Conservation (phyloP, 2,797 vertebrate species). For the Bradypodion pumilum region DNA sequence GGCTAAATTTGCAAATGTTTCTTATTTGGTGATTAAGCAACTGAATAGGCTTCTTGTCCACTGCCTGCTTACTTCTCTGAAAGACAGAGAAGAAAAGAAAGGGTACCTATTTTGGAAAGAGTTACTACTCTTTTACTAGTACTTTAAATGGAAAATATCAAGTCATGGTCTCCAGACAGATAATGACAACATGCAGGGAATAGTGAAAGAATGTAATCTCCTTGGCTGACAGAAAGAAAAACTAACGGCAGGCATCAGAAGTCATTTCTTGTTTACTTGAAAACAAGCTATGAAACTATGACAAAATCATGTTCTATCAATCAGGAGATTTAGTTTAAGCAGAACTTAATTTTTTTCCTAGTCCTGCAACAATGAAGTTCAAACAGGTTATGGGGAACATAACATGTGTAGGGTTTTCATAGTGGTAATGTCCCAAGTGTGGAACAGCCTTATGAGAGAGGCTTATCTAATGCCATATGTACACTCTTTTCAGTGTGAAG, state of each 20-base stretch:
- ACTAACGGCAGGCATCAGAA: conserved; percentile 45
- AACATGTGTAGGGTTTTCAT: background rate
- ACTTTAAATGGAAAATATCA: conserved; percentile 6
- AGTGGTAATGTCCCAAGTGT: too few species aligned
- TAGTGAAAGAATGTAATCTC: conserved; percentile 42
- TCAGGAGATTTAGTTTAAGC: conserved; percentile 26
- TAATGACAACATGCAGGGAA: conserved; percentile 57
- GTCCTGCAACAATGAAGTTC: background rate
- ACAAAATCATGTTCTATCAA: conserved; percentile 42
- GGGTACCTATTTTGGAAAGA: background rate
- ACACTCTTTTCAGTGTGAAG: too few species aligned
- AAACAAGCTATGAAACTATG: conserved; percentile 35
- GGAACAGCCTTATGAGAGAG: too few species aligned
- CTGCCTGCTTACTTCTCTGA: background rate
- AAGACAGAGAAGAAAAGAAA: background rate
- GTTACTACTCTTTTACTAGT: background rate
- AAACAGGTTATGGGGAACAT: background rate
- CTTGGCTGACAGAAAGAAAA: conserved; percentile 29
- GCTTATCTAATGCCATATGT: too few species aligned
- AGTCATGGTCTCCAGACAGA: conserved; percentile 35
- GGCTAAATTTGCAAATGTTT: background rate
- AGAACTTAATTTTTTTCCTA: background rate
- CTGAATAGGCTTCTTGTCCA: background rate
- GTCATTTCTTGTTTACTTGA: conserved; percentile 45
- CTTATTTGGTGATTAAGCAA: background rate